These are phyloP conservation scores for Sterrhoptilus dennistouni DNA, from an alignment of 2,113 vertebrate genomes.

Conservation along the genomic window DNA sequence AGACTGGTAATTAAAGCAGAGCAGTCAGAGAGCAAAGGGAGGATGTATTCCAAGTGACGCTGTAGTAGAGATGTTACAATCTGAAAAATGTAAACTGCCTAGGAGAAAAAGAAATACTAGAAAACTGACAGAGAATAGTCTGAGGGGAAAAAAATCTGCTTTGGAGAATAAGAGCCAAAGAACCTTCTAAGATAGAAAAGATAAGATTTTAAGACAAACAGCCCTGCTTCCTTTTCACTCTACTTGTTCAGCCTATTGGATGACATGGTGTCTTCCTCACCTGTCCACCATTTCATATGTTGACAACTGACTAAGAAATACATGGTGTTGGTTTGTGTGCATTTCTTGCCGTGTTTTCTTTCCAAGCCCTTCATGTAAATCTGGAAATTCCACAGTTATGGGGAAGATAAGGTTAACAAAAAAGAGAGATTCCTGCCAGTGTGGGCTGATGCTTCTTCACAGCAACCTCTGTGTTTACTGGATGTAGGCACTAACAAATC, in stretches of 20 bases:
- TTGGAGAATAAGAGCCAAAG: not conserved
- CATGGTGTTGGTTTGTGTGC: not conserved
- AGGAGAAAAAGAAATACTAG: not conserved
- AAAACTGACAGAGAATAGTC: not conserved
- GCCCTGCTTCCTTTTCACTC: accelerated
- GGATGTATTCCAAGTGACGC: not conserved
- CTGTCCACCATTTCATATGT: not conserved
- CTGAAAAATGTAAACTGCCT: not conserved
- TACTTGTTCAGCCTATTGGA: not conserved
- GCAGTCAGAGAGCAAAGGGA: not conserved
- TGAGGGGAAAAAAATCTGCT: not conserved
- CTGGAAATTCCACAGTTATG: not conserved
- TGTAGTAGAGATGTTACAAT: not conserved
- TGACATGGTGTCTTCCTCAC: not conserved
- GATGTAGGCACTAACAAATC: not conserved
- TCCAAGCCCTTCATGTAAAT: not conserved
- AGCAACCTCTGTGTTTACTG: not conserved
- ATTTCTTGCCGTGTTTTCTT: not conserved
- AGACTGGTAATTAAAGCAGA: not conserved
- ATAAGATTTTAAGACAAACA: not conserved
- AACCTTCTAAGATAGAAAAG: not conserved
- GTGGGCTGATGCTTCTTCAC: not conserved
- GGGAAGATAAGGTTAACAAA: not conserved
- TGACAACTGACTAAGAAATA: not conserved
- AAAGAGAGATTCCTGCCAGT: not conserved